Conservation (phyloP, 2,888 invertebrate species). For the Sminthurides aquaticus region DNA sequence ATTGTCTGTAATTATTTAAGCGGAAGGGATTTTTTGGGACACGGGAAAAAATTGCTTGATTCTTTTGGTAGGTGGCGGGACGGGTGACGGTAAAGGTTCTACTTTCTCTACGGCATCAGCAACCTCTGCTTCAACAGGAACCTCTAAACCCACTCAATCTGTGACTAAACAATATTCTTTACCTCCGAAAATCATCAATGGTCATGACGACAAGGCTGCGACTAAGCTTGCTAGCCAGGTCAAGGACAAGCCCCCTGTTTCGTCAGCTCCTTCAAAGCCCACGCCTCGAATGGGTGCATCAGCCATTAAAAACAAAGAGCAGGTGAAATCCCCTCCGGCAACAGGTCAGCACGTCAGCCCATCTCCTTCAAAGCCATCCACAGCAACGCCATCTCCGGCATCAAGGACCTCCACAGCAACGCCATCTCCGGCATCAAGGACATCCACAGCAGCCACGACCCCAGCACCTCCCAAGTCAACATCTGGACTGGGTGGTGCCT, state of each 20-base stretch:
- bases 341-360: neutral
- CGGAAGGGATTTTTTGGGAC: constrained; percentile 17
- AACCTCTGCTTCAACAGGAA: constrained; percentile 3
- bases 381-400: constrained; percentile 12
- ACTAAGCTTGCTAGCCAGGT: neutral
- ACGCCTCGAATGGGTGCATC: constrained; percentile 13
- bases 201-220: constrained; percentile 16
- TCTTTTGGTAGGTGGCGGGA: constrained; percentile 38
- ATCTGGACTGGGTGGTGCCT: too few relatives aligned
- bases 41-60: constrained; percentile 37
- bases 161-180: constrained; percentile 3
- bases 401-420: constrained; percentile 17
- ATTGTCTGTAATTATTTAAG: neutral
- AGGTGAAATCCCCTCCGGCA: constrained; percentile 12
- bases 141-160: constrained; percentile 9
- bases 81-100: constrained; percentile 12
- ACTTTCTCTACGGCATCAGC: neutral
- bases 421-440: constrained; percentile 11
- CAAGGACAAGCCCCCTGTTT: neutral
- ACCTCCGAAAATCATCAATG: constrained; percentile 13
- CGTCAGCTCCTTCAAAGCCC: constrained; percentile 5
- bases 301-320: constrained; percentile 8
- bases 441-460: constrained; percentile 11
- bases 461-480: neutral
- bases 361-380: neutral